Conservation (phyloP, 1,140 invertebrate genomes). For the Penaeus indicus region DNA sequence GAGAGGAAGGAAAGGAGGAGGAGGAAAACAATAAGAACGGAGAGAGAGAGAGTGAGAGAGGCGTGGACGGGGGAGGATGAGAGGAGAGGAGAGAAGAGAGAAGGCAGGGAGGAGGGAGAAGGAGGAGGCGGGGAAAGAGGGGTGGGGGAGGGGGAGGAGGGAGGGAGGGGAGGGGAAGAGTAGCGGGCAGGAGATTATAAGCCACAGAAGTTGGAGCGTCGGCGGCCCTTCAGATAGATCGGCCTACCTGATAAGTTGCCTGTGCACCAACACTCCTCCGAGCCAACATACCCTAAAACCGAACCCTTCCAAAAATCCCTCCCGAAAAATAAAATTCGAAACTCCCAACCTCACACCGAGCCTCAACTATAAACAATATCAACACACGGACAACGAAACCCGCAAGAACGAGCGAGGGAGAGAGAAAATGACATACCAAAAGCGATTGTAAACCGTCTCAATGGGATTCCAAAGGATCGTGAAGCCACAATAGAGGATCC, state of each 20-base stretch:
- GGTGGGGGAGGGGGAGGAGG: background rate
- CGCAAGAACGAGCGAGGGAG: background rate
- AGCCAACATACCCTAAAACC: too few relatives aligned
- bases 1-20: too few relatives aligned
- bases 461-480: background rate
- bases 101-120: background rate
- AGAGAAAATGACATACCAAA: background rate
- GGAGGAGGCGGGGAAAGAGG: background rate
- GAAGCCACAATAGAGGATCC: conserved; percentile 38
- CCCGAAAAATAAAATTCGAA: too few relatives aligned
- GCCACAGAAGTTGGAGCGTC: conserved; percentile 7
- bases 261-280: background rate
- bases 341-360: too few relatives aligned
- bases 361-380: too few relatives aligned
- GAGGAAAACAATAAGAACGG: too few relatives aligned
- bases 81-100: background rate
- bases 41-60: too few relatives aligned
- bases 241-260: conserved; percentile 29
- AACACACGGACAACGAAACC: too few relatives aligned
- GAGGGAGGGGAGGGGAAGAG: background rate
- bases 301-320: too few relatives aligned
- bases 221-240: conserved; percentile 26
- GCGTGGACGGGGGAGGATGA: too few relatives aligned
- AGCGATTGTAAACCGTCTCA: conserved; percentile 14
- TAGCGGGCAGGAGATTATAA: conserved; percentile 18